Conservation (phyloP, 1,140 invertebrate genomes). For the Sycophaga agraensis region DNA sequence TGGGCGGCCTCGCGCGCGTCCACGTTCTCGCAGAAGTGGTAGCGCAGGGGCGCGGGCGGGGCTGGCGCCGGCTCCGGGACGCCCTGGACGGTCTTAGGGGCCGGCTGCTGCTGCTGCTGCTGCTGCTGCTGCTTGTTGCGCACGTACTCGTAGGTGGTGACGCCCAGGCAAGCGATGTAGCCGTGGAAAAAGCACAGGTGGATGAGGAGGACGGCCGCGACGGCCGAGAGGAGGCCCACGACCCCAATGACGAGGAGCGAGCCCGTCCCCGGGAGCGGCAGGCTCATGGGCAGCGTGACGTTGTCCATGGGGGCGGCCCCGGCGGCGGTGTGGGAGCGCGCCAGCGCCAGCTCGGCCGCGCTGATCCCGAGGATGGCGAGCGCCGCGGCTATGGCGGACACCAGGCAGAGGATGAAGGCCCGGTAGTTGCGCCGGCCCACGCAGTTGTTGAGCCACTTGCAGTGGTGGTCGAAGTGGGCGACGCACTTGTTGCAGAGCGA, state of each 20-base stretch:
- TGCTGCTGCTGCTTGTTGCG: slow-evolving; percentile 59
- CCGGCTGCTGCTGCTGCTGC: neutral
- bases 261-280: slow-evolving; percentile 59
- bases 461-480: slow-evolving; percentile 90
- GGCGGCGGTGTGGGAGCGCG: neutral
- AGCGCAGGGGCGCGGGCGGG: slow-evolving; percentile 4
- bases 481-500: slow-evolving; percentile 97
- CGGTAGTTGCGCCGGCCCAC: slow-evolving; percentile 88
- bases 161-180: slow-evolving; percentile 79
- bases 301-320: slow-evolving; percentile 43
- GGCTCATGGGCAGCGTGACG: slow-evolving; percentile 50
- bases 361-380: slow-evolving; percentile 70
- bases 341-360: slow-evolving; percentile 64
- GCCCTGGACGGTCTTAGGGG: neutral
- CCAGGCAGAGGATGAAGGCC: slow-evolving; percentile 81
- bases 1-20: neutral
- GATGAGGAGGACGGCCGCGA: slow-evolving; percentile 76
- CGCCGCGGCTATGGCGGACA: slow-evolving; percentile 77
- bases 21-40: slow-evolving; percentile 36
- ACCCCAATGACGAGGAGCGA: slow-evolving; percentile 68
- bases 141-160: slow-evolving; percentile 91
- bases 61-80: neutral
- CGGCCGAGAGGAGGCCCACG: slow-evolving; percentile 69
- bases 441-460: slow-evolving; percentile 98
- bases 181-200: slow-evolving; percentile 90